Base-by-base conservation (phyloP, 1,140 invertebrate genomes). In the Asbolus verrucosus region DNA sequence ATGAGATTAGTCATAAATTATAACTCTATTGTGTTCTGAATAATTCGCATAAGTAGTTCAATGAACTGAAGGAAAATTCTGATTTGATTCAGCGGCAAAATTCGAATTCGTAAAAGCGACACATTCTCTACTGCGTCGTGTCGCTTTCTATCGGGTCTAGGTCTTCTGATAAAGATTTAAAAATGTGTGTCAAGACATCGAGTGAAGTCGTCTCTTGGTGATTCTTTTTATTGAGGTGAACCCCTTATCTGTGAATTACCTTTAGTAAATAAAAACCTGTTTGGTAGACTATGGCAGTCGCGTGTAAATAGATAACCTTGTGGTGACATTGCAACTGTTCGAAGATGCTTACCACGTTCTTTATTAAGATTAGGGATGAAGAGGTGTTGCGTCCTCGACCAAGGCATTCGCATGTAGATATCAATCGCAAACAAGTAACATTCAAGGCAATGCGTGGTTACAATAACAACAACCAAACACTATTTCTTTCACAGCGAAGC, bases 231-330 rank as follows among this genome's bases (percentile, higher is more conserved):
- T 8, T n/a, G 16, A 54, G 5, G 14, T 30, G 46, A 27, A 54
- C 11, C 2, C 27, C 21, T 54, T 54, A 54, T 54, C 46, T 31
- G 46, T 46, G 41, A 54, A 54, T 54, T 54, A 54, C 46, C 21
- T 54, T 54, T n/a, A n/a, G 46, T 54, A 54, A 54, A 54, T 27
- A 54, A 27, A 27, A 54, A 54, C 21, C 19, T 54, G 46, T 54
- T 46, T 46, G 41, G 46, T 46, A 54, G 21, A 54, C 11, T 54
- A 36, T n/a, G 33, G 11, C 33, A 11, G 46, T 54, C 21, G 46
- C 46, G 41, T 46, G 41, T 46, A 15, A 46, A 16, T 46, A 54
- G 11, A 27, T 54, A 24, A 54, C 19, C 46, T 54, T 54, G 19
- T 11, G 21, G 19, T 11, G 21, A 11, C 21, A 27, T 54, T 54